Evolutionary conservation across 2,888 invertebrate species (phyloP).

Genomic region (Athrips mouffetella): DNA sequence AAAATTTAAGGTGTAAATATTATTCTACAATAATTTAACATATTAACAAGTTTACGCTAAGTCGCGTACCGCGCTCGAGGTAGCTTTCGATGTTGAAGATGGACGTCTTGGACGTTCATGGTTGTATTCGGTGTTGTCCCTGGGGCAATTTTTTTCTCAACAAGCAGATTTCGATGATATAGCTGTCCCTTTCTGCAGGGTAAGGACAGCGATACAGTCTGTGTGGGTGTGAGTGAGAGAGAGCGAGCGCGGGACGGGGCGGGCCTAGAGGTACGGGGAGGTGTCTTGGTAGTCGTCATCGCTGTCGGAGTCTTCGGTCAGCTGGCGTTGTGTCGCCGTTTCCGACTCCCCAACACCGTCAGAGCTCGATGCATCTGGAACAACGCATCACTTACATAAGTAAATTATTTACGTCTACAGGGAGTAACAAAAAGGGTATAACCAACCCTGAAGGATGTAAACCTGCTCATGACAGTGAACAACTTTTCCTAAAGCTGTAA

Average conservation of each 20-base stretch:
- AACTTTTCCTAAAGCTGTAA: too few species aligned
- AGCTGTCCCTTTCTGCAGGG: too few species aligned
- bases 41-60: constrained; percentile 19
- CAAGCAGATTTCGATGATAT: constrained; percentile 1
- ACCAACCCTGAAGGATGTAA: too few species aligned
- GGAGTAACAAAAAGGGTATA: too few species aligned
- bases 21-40: constrained; percentile 48
- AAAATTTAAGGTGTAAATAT: constrained; percentile 44
- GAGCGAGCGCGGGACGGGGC: constrained; percentile 10
- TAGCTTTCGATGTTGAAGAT: constrained; percentile 32
- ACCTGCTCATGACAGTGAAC: too few species aligned
- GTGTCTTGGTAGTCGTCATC: constrained; percentile 72
- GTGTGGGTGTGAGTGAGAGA: too few species aligned
- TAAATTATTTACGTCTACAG: not conserved
- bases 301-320: constrained; percentile 69
- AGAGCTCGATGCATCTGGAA: constrained; percentile 71
- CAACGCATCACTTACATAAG: not conserved
- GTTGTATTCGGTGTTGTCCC: too few species aligned
- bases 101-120: too few species aligned
- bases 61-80: constrained; percentile 22
- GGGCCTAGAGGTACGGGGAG: constrained; percentile 61
- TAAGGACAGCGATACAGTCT: too few species aligned
- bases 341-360: constrained; percentile 53
- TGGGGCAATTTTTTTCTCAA: too few species aligned
- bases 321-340: constrained; percentile 64